Conservation (phyloP, 2,113 vertebrate species). For the Python bivittatus region DNA sequence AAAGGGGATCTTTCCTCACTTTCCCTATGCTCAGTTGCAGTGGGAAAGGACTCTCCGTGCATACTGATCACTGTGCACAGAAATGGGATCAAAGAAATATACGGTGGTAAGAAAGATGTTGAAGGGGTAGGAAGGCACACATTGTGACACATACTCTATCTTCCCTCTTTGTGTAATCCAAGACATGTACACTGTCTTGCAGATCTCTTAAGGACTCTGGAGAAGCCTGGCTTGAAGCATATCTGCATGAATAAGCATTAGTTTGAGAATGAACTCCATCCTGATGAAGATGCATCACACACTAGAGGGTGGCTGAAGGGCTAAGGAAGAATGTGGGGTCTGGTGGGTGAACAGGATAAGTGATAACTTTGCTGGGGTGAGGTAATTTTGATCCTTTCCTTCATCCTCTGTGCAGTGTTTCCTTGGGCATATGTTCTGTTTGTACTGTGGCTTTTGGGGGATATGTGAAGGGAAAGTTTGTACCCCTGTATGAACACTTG, state of each 20-base stretch:
- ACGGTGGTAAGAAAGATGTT: not conserved
- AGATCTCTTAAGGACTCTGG: conserved; percentile 84
- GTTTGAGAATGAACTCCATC: conserved; percentile 33
- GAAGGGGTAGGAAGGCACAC: not conserved
- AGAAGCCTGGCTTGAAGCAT: conserved; percentile 83
- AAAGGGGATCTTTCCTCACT: not conserved
- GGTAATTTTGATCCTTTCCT: not conserved
- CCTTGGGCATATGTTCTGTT: not conserved
- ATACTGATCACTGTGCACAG: not conserved
- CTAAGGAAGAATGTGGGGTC: conserved; percentile 19
- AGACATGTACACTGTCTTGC: conserved; percentile 36
- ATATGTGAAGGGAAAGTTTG: not conserved
- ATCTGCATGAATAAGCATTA: conserved; percentile 75
- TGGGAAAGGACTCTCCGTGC: not conserved
- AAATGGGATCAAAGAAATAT: not conserved
- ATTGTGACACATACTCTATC: not conserved
- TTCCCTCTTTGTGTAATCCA: conserved; percentile 1
- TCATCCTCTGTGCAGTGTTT: not conserved
- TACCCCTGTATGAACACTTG: not conserved
- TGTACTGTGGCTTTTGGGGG: not conserved
- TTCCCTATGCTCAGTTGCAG: not conserved
- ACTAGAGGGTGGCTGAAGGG: not conserved
- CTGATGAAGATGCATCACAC: not conserved
- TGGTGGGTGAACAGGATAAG: not conserved
- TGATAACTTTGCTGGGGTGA: not conserved